Base-by-base conservation (phyloP, 2,888 invertebrate genomes). In the Cyclophora albipunctata region DNA sequence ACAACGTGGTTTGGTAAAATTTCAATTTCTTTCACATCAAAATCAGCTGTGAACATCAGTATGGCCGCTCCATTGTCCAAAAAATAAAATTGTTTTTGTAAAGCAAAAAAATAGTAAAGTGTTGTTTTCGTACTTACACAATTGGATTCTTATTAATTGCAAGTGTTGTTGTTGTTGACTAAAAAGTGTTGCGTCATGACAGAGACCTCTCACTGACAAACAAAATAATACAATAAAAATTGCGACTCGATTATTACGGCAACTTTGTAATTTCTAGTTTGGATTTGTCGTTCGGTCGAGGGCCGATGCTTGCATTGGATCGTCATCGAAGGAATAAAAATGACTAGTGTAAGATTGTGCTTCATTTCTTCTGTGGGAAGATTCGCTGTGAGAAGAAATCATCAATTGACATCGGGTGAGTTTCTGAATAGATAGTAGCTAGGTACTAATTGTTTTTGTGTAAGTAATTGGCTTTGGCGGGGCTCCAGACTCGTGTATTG, bases 31-130 rank as follows among this genome's bases (percentile, higher is more conserved):
- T 75, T 83, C 80, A 85, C 78, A 84, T 87, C 87, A 87, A 88
- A 89, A 89, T 89, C 89, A 89, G 89, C 89, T 89, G 89, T 89
- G 84, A 82, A 83, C 82, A 81, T 84, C 87, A 86, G 80, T 85
- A 89, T 89, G 89, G 88, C 89, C 84, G 87, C 84, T 84, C 76
- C 65, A 69, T 66, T 78, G 80, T 65, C 68, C 71, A 69, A 69
- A 80, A 84, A 84, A 84, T 84, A 85, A 81, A 81, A 72, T 80
- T 78, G 74, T 72, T 84, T 79, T 80, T 79, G 73, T 75, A 76
- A 75, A 75, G 77, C 73, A 78, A 81, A 80, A 73, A 82, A 82
- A 81, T 75, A 81, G 76, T 69, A 81, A 74, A 78, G 81, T 80
- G 78, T 71, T 75, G 77, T 79, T 79, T 78, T 78, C 80, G 82